Conservation (phyloP, 2,113 vertebrate species). For the Takifugu bimaculatus region DNA sequence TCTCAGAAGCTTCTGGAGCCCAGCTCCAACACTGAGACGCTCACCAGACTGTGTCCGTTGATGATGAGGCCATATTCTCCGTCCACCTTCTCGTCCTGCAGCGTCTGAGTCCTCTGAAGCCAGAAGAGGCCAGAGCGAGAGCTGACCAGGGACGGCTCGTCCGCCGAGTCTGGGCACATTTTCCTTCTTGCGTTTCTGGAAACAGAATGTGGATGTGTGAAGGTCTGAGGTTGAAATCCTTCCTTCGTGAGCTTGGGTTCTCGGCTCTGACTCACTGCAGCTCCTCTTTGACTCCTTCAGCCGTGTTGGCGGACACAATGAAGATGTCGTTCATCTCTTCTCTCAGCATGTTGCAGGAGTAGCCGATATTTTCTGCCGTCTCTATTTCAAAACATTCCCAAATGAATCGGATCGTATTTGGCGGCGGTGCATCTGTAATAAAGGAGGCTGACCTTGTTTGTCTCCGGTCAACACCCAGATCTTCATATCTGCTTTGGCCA, state of each 20-base stretch:
- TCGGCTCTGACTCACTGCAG: conserved; percentile 75
- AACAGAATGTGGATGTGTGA: neutral
- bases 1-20: neutral
- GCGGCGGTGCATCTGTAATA: fast-evolving
- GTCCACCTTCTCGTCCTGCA: conserved; percentile 81
- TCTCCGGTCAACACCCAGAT: conserved; percentile 96
- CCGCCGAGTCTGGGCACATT: conserved; percentile 78
- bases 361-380: conserved; percentile 91
- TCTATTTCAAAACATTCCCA: conserved; percentile 68
- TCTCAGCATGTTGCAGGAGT: conserved; percentile 87
- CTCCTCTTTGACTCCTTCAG: conserved; percentile 75
- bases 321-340: conserved; percentile 89
- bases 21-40: neutral
- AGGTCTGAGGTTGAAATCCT: too few species aligned
- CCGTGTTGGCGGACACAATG: conserved; percentile 73
- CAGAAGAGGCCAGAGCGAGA: conserved; percentile 59
- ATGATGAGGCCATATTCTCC: conserved; percentile 87
- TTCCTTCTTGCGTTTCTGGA: conserved; percentile 78
- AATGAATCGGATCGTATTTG: neutral
- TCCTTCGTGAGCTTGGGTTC: too few species aligned
- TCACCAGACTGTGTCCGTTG: conserved; percentile 90
- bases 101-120: conserved; percentile 55
- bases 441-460: conserved; percentile 84
- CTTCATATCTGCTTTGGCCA: conserved; percentile 89
- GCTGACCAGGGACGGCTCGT: conserved; percentile 54